These are phyloP conservation scores for Apis laboriosa DNA, from an alignment of 1,140 invertebrate species.

Conservation along the genomic window DNA sequence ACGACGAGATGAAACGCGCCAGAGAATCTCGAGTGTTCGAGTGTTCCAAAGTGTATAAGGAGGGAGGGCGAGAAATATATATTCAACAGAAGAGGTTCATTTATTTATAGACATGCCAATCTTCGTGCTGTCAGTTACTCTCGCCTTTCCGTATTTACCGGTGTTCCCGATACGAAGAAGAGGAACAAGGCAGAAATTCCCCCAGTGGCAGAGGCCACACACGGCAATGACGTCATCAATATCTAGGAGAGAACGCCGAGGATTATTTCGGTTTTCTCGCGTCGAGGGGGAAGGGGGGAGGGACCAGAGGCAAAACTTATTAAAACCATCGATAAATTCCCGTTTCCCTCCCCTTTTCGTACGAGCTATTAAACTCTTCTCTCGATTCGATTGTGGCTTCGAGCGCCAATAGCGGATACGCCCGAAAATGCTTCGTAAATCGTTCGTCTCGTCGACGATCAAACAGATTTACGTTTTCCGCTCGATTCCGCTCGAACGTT, in stretches of 20 bases:
- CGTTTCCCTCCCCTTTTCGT: too few species aligned
- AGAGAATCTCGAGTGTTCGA: neutral
- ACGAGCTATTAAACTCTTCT: neutral
- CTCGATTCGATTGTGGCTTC: neutral
- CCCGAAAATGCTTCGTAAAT: constrained; percentile 23
- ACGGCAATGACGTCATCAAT: constrained; percentile 30
- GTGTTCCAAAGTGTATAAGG: neutral
- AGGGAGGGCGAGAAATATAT: constrained; percentile 2
- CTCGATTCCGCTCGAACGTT: constrained; percentile 10
- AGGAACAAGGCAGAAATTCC: constrained; percentile 40
- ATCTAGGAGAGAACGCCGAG: neutral
- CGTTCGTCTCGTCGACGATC: neutral
- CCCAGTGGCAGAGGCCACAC: constrained; percentile 7
- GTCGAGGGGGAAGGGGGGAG: too few species aligned
- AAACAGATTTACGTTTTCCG: constrained; percentile 31
- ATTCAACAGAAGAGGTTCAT: neutral
- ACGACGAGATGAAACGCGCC: neutral
- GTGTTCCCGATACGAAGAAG: neutral
- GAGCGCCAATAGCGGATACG: neutral
- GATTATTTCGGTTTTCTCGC: constrained; percentile 33
- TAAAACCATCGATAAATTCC: constrained; percentile 29
- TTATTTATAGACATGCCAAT: constrained; percentile 67
- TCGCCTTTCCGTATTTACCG: constrained; percentile 26
- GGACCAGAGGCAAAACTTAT: neutral
- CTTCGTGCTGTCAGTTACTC: constrained; percentile 67